Base-by-base conservation (phyloP, 2,888 invertebrate genomes). In the Papilio gigon region DNA sequence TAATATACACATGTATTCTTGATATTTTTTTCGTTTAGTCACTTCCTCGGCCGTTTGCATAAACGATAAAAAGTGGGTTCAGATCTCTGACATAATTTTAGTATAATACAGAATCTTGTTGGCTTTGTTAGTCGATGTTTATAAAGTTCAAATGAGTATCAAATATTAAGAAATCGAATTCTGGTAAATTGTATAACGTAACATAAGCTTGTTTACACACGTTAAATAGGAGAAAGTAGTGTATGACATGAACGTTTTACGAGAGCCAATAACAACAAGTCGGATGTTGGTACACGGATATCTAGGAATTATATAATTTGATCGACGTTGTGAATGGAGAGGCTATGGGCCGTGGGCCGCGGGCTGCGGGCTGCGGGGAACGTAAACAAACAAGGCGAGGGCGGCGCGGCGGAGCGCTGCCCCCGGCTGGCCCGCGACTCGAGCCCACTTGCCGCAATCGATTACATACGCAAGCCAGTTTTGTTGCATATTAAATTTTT, bases 301-400 rank as follows among this genome's bases (percentile, higher is more conserved):
- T 67, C 67, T 35, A 33, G 47, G 44, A 35, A 35, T 53, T 40
- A 66, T 61, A 70, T 69, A 20, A 72, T 73, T 72, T 70, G 68
- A 74, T 74, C 65, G 71, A 76, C 69, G 74, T 71, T 70, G 74
- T 82, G 81, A 81, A 83, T 82, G 81, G 77, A 81, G 77, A 78
- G 78, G 73, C 71, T 70, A 73, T 65, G 65, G 35, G 35, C 9
- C 9, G 73, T 65, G 65, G 35, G 35, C 9, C 9, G 44, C 44
- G 20, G 9, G 44, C n/a, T 44, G 22, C 20, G 47, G 47, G 44
- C 2, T 70, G 73, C 68, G 68, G 59, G 35, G 72, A 81, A 82
- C 76, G 81, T 82, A 83, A 83, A 83, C 82, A 83, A 80, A 80
- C 77, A 75, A 73, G 75, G 75, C 73, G 78, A 78, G 77, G 77